Evolutionary conservation across 2,797 vertebrate species (phyloP).

Genomic region (Propithecus perrieri): DNA sequence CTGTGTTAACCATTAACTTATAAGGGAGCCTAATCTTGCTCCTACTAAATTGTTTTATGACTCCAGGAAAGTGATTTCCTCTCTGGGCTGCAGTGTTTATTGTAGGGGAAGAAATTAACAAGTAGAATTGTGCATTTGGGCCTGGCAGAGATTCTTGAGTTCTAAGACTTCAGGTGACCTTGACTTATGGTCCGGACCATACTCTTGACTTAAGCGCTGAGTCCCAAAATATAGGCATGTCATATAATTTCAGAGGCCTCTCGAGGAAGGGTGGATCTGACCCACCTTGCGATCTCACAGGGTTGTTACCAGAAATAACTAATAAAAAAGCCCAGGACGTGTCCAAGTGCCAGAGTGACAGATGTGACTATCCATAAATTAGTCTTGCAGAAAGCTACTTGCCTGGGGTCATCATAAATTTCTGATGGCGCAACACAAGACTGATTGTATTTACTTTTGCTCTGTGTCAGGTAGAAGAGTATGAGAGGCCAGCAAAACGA

Average conservation of each 20-base stretch:
- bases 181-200: not conserved
- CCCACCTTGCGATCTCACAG: constrained; percentile 59
- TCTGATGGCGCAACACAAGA: constrained; percentile 68
- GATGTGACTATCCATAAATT: constrained; percentile 78
- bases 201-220: constrained; percentile 10
- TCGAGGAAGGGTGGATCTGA: constrained; percentile 45
- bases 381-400: constrained; percentile 78
- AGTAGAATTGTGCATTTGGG: not conserved
- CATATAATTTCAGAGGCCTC: constrained; percentile 49
- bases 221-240: not conserved
- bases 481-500: constrained; percentile 75
- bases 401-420: constrained; percentile 80
- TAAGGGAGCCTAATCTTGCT: not conserved
- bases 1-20: constrained; percentile 24
- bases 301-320: constrained; percentile 73
- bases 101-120: not conserved
- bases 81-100: not conserved
- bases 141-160: not conserved
- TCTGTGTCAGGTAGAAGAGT: constrained; percentile 61
- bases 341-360: constrained; percentile 76
- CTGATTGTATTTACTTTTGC: constrained; percentile 79
- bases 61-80: constrained; percentile 15
- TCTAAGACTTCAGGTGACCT: not conserved
- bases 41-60: constrained; percentile 38
- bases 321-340: constrained; percentile 71